These are phyloP conservation scores for Sinocyclocheilus anshuiensis DNA, from an alignment of 2,113 vertebrate genomes.

Conservation along the genomic window DNA sequence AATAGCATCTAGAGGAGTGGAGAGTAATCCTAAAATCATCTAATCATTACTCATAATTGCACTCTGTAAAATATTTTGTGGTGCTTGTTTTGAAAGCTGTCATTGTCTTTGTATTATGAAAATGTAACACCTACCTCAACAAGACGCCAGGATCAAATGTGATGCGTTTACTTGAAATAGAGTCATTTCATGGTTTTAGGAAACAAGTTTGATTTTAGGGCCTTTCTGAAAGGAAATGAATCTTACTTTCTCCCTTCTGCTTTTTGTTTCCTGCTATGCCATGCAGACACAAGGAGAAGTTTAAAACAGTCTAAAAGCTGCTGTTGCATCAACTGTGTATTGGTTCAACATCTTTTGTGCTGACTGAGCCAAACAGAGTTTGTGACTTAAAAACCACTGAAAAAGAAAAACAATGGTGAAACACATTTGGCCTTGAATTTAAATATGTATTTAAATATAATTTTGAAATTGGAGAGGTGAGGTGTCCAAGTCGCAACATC, in stretches of 20 bases:
- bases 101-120: not conserved
- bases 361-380: not conserved
- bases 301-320: not conserved
- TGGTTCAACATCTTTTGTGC: not conserved
- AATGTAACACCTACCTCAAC: not conserved
- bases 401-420: not conserved
- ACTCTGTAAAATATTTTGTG: not conserved
- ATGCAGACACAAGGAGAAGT: conserved; percentile 14
- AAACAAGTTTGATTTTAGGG: not conserved
- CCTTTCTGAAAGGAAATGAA: conserved; percentile 21
- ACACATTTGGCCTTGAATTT: not conserved
- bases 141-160: not conserved
- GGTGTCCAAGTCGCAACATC: too few relatives aligned
- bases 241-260: conserved; percentile 65
- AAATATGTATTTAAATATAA: too few relatives aligned
- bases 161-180: not conserved
- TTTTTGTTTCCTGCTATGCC: conserved; percentile 66
- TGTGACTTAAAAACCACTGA: not conserved
- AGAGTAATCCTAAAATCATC: not conserved
- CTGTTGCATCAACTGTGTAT: not conserved
- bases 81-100: not conserved
- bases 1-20: not conserved
- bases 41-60: not conserved
- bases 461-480: too few relatives aligned
- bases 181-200: not conserved